Evolutionary conservation across 1,140 invertebrate species (phyloP), one percentile per base, ranked within the genome.

Genomic region (Drosophila sulfurigaster): DNA sequence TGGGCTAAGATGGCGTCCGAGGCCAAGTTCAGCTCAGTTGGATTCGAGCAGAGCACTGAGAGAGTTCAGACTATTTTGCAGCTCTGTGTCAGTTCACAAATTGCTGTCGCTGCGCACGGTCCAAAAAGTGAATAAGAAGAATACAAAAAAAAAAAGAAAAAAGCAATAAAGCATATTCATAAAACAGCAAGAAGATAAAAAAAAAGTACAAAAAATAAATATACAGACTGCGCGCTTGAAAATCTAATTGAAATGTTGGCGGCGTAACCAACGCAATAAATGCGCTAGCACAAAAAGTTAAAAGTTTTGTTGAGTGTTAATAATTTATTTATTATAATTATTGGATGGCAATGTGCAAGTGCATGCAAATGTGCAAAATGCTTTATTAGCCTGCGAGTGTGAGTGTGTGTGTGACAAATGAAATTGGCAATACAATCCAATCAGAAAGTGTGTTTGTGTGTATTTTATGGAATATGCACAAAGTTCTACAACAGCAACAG

Each of bases 11-110:
- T 91, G 91, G 91, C 91, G 90, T 78, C 91, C 82, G 82, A 88
- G 87, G 90, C 90, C 90, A 90, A 91, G 91, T 91, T 91, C 90
- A 89, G 85, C 64, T 89, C 85, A 89, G 86, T 89, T 79, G 75
- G 81, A 58, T 79, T 75, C 75, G 58, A 82, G 77, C 82, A 78
- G 90, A 88, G 81, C 87, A 76, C 72, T 67, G 69, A 82, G 90
- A 90, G 90, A 88, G 91, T 91, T 76, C 78, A 65, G 52, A 65
- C 58, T 59, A 11, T 10, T 35, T 38, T 7, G 35, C 66, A 75
- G 52, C 54, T 77, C 54, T 58, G 45, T 57, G 48, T 64, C 38
- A 75, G 64, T 76, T 58, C 68, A 63, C 59, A 64, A 64, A 57
- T 62, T 76, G 76, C 69, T 82, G 52, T 57, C 81, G 54, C 30